Evolutionary conservation across 30 jellyfish, hydroid and myxozoan species (phyloP), one percentile per base, ranked within the genome.

Genomic region (Pseudorhiza aurosa): DNA sequence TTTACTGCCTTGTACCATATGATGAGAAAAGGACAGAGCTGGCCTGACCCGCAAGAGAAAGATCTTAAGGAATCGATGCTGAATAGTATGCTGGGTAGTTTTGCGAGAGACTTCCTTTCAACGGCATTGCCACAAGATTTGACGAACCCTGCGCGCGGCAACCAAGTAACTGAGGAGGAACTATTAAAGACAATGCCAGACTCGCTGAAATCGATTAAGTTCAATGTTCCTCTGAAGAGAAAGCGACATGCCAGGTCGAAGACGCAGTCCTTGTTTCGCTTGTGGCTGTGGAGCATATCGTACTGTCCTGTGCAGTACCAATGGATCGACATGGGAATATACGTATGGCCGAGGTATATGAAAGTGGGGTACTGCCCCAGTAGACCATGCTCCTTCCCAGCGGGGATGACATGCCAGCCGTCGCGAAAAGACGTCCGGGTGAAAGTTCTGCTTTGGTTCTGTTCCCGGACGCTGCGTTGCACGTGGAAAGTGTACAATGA

Each of bases 341-440:
- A 85, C 26, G 82, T 85, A 22, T 85, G 96, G 96, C 96, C 96
- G 24, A 72, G 96, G 40, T 85, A 85, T 42, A 55, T 85, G 84
- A 85, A 85, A 51, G 60, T 85, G 14, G 89, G 89, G 0, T 74
- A 72, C 58, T 85, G 96, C 35, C 83, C 80, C 4, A 58, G 60
- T 49, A 85, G 63, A 42, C 36, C 82, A 10, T 85, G 96, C 53
- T 85, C 96, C 37, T 72, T 47, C 30, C 96, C 96, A n/a, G 65
- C 43, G 22, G 96, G 96, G 2, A 72, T 85, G 89, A 42, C 74
- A 12, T 85, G 96, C 42, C 86, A 85, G 47, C 95, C 95, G 29
- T 68, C 86, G 26, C 64, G 62, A 42, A 58, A 59, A 37, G 84
- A 57, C 28, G 82, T 21, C 31, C n/a, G 36, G 42, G 95, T 83